These are phyloP conservation scores for Panthera tigris DNA, from an alignment of 2,113 vertebrate genomes.

Conservation along the genomic window DNA sequence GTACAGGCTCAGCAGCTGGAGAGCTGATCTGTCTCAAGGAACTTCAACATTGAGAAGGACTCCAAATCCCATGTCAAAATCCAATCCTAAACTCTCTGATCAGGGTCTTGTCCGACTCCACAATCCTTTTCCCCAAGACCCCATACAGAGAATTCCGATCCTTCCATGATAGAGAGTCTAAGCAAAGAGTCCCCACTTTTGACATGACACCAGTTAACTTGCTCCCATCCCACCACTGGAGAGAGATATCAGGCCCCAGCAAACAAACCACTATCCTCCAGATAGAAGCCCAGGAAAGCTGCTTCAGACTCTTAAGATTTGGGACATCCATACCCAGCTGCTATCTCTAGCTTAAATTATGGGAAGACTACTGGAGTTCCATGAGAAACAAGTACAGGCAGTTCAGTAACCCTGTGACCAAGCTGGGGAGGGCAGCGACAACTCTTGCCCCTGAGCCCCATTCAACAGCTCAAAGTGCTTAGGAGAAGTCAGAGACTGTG, in stretches of 20 bases:
- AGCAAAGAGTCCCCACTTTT: conserved; percentile 11
- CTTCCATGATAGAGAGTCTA: conserved; percentile 16
- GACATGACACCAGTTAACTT: conserved; percentile 48
- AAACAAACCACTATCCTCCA: conserved; percentile 11
- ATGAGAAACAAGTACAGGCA: conserved; percentile 54
- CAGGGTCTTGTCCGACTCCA: conserved; percentile 2
- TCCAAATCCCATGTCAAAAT: conserved; percentile 54
- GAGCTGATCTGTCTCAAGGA: conserved; percentile 12
- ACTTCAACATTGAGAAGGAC: conserved; percentile 12
- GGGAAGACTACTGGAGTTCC: not conserved
- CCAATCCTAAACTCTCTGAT: conserved; percentile 36
- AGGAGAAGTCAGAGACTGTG: conserved; percentile 62
- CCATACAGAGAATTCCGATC: conserved; percentile 15
- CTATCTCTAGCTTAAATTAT: conserved; percentile 31
- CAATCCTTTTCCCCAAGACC: conserved; percentile 28
- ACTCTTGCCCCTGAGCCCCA: conserved; percentile 33
- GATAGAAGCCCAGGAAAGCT: conserved; percentile 12
- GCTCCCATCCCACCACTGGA: conserved; percentile 37
- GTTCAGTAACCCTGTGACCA: conserved; percentile 70
- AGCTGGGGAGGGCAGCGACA: conserved; percentile 24
- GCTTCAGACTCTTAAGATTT: conserved; percentile 32
- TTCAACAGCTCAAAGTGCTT: conserved; percentile 69
- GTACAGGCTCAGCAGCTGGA: conserved; percentile 21
- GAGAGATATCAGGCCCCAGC: not conserved
- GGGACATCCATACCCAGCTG: conserved; percentile 43